These are phyloP conservation scores for Magallana ariakensis DNA, from an alignment of 1,140 invertebrate genomes.

Conservation along the genomic window DNA sequence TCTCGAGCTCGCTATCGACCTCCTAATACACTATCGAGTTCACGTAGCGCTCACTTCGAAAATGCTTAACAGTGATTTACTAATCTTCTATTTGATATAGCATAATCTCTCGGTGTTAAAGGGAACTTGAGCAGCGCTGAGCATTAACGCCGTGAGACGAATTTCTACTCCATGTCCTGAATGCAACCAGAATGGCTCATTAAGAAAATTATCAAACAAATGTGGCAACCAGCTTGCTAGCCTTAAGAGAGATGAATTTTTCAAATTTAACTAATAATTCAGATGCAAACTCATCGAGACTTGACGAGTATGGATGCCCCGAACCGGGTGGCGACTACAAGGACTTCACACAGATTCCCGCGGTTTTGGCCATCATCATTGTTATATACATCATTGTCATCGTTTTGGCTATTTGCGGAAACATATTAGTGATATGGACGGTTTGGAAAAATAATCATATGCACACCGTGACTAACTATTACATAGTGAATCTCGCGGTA, in stretches of 20 bases:
- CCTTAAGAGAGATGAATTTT: neutral
- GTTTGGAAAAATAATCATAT: slow-evolving; percentile 79
- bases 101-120: neutral
- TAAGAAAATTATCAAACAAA: neutral
- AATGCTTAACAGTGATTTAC: slow-evolving; percentile 19
- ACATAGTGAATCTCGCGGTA: slow-evolving; percentile 81
- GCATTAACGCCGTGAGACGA: neutral
- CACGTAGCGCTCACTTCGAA: slow-evolving; percentile 15
- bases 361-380: slow-evolving; percentile 54
- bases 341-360: slow-evolving; percentile 67
- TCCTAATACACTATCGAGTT: neutral
- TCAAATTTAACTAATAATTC: slow-evolving; percentile 6
- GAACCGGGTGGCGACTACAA: neutral
- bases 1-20: neutral
- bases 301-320: slow-evolving; percentile 49
- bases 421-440: slow-evolving; percentile 75
- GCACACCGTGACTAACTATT: slow-evolving; percentile 82
- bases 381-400: slow-evolving; percentile 77
- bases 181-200: neutral
- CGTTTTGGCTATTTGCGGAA: slow-evolving; percentile 76
- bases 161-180: neutral
- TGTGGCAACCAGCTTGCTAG: neutral
- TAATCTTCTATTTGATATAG: neutral
- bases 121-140: neutral
- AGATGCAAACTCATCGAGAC: neutral